Base-by-base conservation (phyloP, 2,888 invertebrate genomes). In the Hofmannophila pseudospretella region DNA sequence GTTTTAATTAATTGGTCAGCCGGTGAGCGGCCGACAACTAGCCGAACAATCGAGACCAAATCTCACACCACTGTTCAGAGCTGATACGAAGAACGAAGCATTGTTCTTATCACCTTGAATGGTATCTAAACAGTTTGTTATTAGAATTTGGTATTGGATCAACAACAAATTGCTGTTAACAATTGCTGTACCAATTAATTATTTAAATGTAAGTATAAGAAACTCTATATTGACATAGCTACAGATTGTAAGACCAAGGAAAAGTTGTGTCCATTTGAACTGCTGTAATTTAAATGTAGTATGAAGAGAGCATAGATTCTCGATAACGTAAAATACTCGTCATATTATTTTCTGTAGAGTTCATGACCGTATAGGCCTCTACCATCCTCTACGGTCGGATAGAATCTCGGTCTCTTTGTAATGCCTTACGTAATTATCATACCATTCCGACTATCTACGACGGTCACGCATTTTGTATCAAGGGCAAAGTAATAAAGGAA, bases 401-500 rank as follows among this genome's bases (percentile, higher is more conserved):
- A 38, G 39, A 34, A 38, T 32, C 39, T 44, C 38, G 40, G 40
- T 36, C 36, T 42, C 38, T 60, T 57, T 57, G 49, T 56, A 55
- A 58, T 56, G 58, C 51, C 55, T 63, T 58, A 66, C 23, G 54
- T 54, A 63, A 66, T 51, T 45, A 46, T 45, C 51, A 60, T 66
- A 64, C 56, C 63, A 66, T 63, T 60, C 61, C 64, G 55, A n/a
- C n/a, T 27, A 27, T 11, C 10, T 27, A 55, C 52, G 55, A 52
- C 49, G 56, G 64, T 69, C 71, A 71, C 67, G 68, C 67, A 59
- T 57, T 55, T 55, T 52, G 45, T 51, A 58, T 61, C 55, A 65
- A 54, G 50, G 53, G 38, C 48, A 56, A 51, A 53, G 40, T 47
- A 57, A 56, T 54, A 52, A 49, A 53, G 54, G 53, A 47, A 52